These are phyloP conservation scores for Hylaeus anthracinus DNA, from an alignment of 1,140 invertebrate species.

Conservation along the genomic window DNA sequence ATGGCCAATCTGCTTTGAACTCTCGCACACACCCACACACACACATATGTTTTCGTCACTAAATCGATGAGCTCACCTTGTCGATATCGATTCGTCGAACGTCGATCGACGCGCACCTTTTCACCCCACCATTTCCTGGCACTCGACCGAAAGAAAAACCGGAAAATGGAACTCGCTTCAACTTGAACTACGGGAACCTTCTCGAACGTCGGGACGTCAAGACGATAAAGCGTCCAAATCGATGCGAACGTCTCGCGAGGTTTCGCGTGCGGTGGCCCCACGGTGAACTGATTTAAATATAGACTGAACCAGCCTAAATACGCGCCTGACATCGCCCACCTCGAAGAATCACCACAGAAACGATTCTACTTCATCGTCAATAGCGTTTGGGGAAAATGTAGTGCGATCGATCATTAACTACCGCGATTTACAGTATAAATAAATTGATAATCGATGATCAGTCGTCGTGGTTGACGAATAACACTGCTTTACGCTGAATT, in stretches of 20 bases:
- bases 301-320: constrained; percentile 53
- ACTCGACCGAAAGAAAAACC: not conserved
- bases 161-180: constrained; percentile 7
- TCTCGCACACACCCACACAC: too few species aligned
- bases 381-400: too few species aligned
- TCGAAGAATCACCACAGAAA: constrained; percentile 8
- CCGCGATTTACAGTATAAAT: too few species aligned
- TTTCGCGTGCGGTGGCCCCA: constrained; percentile 38
- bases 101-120: not conserved
- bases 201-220: constrained; percentile 20
- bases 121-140: not conserved
- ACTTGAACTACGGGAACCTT: constrained; percentile 30
- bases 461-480: too few species aligned
- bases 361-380: not conserved
- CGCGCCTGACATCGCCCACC: constrained; percentile 20
- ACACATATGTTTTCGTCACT: too few species aligned
- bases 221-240: constrained; percentile 17
- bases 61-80: too few species aligned
- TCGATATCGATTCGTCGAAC: not conserved
- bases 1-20: too few species aligned
- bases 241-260: constrained; percentile 19
- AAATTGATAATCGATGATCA: too few species aligned
- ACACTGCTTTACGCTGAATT: too few species aligned
- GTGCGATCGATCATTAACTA: too few species aligned
- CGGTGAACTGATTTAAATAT: constrained; percentile 62